Base-by-base conservation (phyloP, 2,888 invertebrate genomes). In the Drosophila neotestacea region DNA sequence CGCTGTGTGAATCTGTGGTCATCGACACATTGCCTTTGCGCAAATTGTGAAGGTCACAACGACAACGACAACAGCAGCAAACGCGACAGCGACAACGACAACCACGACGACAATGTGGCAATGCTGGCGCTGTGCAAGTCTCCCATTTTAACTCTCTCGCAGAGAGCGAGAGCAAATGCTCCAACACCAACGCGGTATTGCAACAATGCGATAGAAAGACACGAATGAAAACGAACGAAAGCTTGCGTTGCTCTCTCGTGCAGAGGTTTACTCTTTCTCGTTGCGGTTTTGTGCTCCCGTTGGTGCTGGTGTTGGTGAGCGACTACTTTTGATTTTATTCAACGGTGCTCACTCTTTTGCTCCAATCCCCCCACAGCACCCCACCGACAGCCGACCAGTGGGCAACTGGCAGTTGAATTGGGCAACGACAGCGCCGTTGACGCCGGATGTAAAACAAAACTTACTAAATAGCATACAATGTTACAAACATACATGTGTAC, bases 11-110 rank as follows among this genome's bases (percentile, higher is more conserved):
- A 90, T 89, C 90, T 91, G 92, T 93, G 93, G 93, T 93, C 93
- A 93, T 93, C 93, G 93, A 93, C 93, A 93, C 93, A 93, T 93
- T 92, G 93, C 91, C 93, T 93, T 93, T 93, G 93, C 92, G 91
- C 92, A 91, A 92, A 92, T 92, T 92, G 91, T 93, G 93, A 93
- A 93, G 93, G 93, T 93, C 93, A 93, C 92, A 92, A 92, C 92
- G 91, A 92, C 92, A 92, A 73, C 85, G 85, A 85, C 82, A 89
- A 54, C 63, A 77, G 68, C 81, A 83, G 69, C 72, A 64, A 16
- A 67, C 52, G 16, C 76, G 56, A 13, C 70, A 67, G 52, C 79
- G 69, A 67, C 74, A 72, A 60, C 59, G 39, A 13, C 70, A 56
- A 13, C 52, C 46, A 28, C 63, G 70, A 51, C 62, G 63, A 38